A percentile compares a stretch with the other conserved stretches of the same genome.
These are phyloP conservation scores for Eulemur rufifrons DNA, from an alignment of 2,113 vertebrate species.

Conservation along the genomic window DNA sequence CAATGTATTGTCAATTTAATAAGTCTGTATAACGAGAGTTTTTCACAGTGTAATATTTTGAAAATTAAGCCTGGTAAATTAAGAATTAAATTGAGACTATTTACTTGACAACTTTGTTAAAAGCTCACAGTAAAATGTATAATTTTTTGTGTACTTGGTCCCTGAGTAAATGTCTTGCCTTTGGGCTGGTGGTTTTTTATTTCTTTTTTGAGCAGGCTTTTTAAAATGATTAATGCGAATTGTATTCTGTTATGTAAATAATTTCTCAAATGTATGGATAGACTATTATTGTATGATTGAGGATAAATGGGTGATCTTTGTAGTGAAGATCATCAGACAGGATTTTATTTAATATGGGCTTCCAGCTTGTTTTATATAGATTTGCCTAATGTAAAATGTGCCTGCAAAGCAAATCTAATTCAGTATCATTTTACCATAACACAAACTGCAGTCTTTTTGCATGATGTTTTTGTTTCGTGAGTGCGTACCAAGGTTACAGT, in stretches of 20 bases:
- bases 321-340: background rate
- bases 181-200: background rate
- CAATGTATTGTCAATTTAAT: background rate
- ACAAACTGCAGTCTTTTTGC: background rate
- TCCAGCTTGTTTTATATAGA: background rate
- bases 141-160: background rate
- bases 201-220: conserved; percentile 1
- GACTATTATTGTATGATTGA: background rate
- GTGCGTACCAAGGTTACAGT: background rate
- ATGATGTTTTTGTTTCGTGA: background rate
- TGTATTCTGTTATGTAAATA: background rate
- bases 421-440: background rate
- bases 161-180: background rate
- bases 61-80: background rate
- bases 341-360: background rate
- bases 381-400: background rate
- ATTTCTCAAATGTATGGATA: background rate
- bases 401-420: background rate
- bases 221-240: conserved; percentile 3
- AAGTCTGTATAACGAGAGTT: background rate
- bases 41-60: conserved; percentile 2
- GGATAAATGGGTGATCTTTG: background rate
- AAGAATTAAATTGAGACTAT: background rate
- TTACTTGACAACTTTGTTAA: background rate
- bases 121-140: background rate